A percentile compares a stretch with the other conserved stretches of the same genome.
Conservation (phyloP, 2,888 invertebrate genomes). For the Lacanobia oleracea region DNA sequence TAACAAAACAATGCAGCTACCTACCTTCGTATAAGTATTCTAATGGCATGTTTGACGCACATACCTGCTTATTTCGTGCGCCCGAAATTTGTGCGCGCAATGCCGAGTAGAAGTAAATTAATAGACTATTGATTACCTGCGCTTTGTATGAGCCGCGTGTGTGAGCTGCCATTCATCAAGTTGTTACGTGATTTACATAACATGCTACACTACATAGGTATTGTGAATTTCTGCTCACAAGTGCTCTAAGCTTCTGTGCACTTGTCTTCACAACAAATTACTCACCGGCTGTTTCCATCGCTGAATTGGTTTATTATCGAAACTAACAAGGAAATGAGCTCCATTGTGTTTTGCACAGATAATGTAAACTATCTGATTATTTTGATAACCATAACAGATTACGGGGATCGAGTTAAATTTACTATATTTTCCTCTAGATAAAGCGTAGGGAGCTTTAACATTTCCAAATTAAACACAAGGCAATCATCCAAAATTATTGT, state of each 20-base stretch:
- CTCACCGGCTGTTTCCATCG: slow-evolving; percentile 70
- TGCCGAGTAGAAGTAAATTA: slow-evolving; percentile 35
- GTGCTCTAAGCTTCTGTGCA: slow-evolving; percentile 56
- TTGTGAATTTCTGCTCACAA: slow-evolving; percentile 18
- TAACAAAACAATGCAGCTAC: slow-evolving; percentile 7
- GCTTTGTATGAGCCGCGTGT: slow-evolving; percentile 53
- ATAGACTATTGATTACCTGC: slow-evolving; percentile 38
- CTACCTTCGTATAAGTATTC: slow-evolving; percentile 15
- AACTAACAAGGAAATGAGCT: slow-evolving; percentile 78
- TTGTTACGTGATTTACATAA: slow-evolving; percentile 63
- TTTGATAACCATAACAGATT: slow-evolving; percentile 76
- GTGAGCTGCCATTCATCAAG: slow-evolving; percentile 63
- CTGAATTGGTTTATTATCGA: slow-evolving; percentile 77
- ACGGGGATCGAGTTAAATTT: slow-evolving; percentile 61
- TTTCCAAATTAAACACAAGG: neutral
- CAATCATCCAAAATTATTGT: neutral
- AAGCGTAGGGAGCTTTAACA: neutral
- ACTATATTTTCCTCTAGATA: slow-evolving; percentile 50
- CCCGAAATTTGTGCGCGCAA: slow-evolving; percentile 28
- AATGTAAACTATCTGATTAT: slow-evolving; percentile 77
- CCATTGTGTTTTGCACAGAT: slow-evolving; percentile 79
- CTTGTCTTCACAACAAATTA: slow-evolving; percentile 67
- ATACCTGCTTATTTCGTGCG: slow-evolving; percentile 30
- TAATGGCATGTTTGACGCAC: slow-evolving; percentile 25
- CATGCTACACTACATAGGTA: slow-evolving; percentile 33